Conservation (phyloP, 92 coral and sea anemone species). For the Phenganax subtilis region DNA sequence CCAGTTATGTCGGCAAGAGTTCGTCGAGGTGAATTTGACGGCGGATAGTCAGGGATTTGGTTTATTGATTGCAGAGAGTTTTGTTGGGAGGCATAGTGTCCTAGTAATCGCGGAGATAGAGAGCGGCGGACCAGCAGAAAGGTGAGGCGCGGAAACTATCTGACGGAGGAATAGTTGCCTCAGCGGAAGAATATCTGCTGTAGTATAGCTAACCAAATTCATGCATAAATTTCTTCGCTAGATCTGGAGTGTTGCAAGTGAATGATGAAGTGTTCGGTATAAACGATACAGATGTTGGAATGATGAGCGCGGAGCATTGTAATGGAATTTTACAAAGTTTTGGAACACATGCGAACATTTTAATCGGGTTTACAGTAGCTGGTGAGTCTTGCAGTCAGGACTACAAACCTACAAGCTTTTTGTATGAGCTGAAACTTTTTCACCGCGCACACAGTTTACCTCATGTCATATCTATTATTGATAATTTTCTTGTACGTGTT, state of each 20-base stretch:
- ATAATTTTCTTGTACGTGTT: too few species aligned
- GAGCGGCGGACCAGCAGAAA: constrained; percentile 39
- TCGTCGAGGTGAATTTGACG: constrained; percentile 34
- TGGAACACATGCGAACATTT: constrained; percentile 41
- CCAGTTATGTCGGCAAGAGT: constrained; percentile 29
- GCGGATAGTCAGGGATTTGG: constrained; percentile 42
- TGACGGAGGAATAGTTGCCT: too few species aligned
- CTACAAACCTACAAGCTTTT: background rate
- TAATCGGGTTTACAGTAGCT: constrained; percentile 35
- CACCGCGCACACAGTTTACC: too few species aligned
- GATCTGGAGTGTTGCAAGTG: constrained; percentile 34
- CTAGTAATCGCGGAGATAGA: constrained; percentile 37
- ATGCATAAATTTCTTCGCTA: background rate
- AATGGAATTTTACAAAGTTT: constrained; percentile 37
- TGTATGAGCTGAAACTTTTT: too few species aligned
- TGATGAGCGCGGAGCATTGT: constrained; percentile 40
- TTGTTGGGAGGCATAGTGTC: constrained; percentile 23
- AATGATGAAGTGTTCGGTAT: constrained; percentile 31
- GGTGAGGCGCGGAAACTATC: constrained; percentile 10
- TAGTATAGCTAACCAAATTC: background rate
- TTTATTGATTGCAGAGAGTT: constrained; percentile 17
- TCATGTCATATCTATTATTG: too few species aligned
- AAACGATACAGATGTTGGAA: constrained; percentile 35
- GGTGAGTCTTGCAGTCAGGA: constrained; percentile 1
- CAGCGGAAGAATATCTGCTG: background rate